Evolutionary conservation across 2,888 invertebrate genomes (phyloP), one percentile per base, ranked within the genome.

Genomic region (Noctua comes): DNA sequence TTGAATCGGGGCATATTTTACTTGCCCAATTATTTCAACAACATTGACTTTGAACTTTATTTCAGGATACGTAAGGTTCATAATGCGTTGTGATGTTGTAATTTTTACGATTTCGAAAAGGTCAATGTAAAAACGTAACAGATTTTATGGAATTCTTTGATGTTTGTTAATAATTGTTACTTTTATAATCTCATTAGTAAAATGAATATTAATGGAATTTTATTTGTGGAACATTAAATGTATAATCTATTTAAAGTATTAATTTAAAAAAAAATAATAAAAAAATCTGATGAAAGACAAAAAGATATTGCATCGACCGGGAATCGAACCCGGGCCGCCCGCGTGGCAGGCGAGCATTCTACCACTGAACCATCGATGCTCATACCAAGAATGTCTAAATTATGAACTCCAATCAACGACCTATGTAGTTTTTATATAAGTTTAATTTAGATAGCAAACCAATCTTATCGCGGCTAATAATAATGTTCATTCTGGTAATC

Each of bases 341-440:
- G 96, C 96, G 96, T 96, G 96, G 96, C 96, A 96, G 96, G 96
- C 96, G 96, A 96, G 96, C 96, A 96, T 96, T 96, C 96, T 96
- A 97, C 97, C 96, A 96, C 96, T 96, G 96, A 96, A 96, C 96
- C 96, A 96, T 95, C 97, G 96, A 96, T 96, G 96, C 96, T 95
- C 70, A 54, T 76, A 7, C 0, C 0, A 0, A 0, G 0, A 0
- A 0, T 0, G 0, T 0, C 0, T 1, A 80, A 86, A 76, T 84
- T 62, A 0, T 0, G 13, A 36, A 59, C 0, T 0, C 0, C 1
- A 27, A 51, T 79, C 21, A 21, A 36, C 10, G 4, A 21, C 21
- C 31, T 11, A 8, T 31, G 8, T 21, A 1, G 1, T 36, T 31
- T 18, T 59, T 18, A 62, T 59, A 18, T 24, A 24, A 36, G 16